A percentile compares a stretch with the other conserved stretches of the same genome.
Conservation (phyloP, 2,113 vertebrate genomes). For the Pholis gunnellus region DNA sequence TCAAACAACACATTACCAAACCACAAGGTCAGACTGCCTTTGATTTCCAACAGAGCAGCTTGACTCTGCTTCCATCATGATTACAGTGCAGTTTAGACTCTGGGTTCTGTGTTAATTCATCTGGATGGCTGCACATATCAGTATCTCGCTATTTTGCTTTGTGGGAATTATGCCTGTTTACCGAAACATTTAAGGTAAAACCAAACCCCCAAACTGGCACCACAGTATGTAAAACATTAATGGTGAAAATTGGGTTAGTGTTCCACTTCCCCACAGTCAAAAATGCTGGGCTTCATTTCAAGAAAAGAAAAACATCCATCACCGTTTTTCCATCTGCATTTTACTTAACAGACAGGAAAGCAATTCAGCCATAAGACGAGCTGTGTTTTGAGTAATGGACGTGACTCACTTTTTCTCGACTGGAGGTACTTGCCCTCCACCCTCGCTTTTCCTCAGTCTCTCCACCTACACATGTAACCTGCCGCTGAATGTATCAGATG, state of each 20-base stretch:
- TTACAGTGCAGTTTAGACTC: conserved; percentile 31
- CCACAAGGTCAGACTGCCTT: conserved; percentile 59
- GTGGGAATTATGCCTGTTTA: background rate
- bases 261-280: background rate
- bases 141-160: background rate
- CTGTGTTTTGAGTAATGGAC: conserved; percentile 62
- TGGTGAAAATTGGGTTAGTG: background rate
- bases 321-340: conserved; percentile 37
- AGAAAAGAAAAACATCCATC: conserved; percentile 14
- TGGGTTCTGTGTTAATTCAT: conserved; percentile 20
- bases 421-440: conserved; percentile 64
- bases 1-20: conserved; percentile 34
- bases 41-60: conserved; percentile 42
- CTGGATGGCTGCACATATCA: conserved; percentile 20
- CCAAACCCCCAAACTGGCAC: background rate
- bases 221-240: background rate
- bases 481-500: conserved; percentile 51
- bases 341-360: conserved; percentile 49
- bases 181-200: background rate
- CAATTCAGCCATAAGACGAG: conserved; percentile 58
- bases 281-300: background rate
- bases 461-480: conserved; percentile 67
- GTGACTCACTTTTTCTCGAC: conserved; percentile 69
- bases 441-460: conserved; percentile 63
- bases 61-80: conserved; percentile 45